phyloP scores from a whole-genome alignment of 1,140 invertebrate genomes.

The Reticulitermes speratus region DNA sequence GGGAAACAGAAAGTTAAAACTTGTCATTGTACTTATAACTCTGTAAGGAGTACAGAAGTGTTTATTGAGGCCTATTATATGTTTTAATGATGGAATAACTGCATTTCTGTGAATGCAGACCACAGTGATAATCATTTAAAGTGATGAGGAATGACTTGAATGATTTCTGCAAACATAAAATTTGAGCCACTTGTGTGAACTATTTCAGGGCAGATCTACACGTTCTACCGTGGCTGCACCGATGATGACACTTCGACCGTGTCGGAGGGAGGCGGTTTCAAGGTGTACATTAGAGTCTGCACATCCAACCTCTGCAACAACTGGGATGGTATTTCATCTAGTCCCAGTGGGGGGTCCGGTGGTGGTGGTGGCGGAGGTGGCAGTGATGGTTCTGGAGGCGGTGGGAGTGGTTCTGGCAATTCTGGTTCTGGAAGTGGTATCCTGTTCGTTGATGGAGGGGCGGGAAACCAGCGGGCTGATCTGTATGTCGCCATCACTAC shows the following conservation, averaged over 20 bases:
- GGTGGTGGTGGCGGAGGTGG: background rate
- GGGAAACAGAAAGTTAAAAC: no score
- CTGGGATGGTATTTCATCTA: background rate
- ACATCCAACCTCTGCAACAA: constrained; percentile 8
- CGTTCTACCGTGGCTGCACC: constrained; percentile 5
- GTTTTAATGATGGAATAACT: no score
- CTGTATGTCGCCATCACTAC: background rate
- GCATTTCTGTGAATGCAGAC: no score
- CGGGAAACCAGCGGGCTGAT: background rate
- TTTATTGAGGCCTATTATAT: no score
- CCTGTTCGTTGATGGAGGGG: background rate
- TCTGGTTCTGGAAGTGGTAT: background rate
- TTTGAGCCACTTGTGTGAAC: no score
- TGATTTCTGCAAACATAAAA: no score
- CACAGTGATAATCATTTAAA: no score
- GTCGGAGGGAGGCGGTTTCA: background rate
- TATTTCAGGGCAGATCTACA: background rate
- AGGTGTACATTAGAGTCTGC: constrained; percentile 4
- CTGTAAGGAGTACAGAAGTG: no score
- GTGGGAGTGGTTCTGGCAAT: background rate
- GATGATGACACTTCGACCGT: background rate
- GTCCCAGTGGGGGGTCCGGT: background rate
- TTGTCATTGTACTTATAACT: no score
- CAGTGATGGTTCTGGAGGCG: background rate
- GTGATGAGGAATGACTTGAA: no score